phyloP scores from a whole-genome alignment of 2,797 vertebrate genomes.

The Malacoctenus gilli region DNA sequence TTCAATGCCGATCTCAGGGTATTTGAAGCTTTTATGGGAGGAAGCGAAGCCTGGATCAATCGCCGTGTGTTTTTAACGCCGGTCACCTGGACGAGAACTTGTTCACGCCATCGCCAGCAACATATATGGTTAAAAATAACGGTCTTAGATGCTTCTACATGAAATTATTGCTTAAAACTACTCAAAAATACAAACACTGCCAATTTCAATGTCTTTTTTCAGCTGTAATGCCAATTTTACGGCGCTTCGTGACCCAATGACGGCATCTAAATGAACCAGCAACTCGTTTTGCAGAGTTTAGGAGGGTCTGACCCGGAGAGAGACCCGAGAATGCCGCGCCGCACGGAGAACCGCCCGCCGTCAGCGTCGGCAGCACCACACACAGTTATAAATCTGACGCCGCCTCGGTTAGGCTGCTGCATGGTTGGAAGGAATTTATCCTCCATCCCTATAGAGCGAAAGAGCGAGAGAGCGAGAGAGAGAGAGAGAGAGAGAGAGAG shows the following conservation, averaged over 20 bases:
- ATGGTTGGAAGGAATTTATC: slow-evolving; percentile 81
- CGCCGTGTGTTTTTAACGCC: too few relatives aligned
- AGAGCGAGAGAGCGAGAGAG: too few relatives aligned
- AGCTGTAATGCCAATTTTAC: slow-evolving; percentile 33
- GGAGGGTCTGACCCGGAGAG: slow-evolving; percentile 24
- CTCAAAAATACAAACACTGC: too few relatives aligned
- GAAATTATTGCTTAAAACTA: too few relatives aligned
- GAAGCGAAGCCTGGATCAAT: too few relatives aligned
- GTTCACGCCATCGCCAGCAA: too few relatives aligned
- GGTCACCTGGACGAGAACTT: too few relatives aligned
- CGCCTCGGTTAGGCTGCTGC: slow-evolving; percentile 67
- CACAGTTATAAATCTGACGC: slow-evolving; percentile 75
- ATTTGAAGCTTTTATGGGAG: too few relatives aligned
- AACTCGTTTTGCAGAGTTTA: slow-evolving; percentile 5
- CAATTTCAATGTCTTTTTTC: slow-evolving; percentile 21
- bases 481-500: too few relatives aligned
- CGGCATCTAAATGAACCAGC: slow-evolving; percentile 26
- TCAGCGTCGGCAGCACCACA: slow-evolving; percentile 47
- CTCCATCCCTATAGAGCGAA: slow-evolving; percentile 76
- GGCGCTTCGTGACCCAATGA: slow-evolving; percentile 45
- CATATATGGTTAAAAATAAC: too few relatives aligned
- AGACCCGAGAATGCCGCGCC: slow-evolving; percentile 19
- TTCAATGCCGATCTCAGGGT: too few relatives aligned
- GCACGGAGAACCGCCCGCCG: slow-evolving; percentile 50
- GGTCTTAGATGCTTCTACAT: too few relatives aligned